Base-by-base conservation (phyloP, 2,888 invertebrate genomes). In the Tenthredo livida region DNA sequence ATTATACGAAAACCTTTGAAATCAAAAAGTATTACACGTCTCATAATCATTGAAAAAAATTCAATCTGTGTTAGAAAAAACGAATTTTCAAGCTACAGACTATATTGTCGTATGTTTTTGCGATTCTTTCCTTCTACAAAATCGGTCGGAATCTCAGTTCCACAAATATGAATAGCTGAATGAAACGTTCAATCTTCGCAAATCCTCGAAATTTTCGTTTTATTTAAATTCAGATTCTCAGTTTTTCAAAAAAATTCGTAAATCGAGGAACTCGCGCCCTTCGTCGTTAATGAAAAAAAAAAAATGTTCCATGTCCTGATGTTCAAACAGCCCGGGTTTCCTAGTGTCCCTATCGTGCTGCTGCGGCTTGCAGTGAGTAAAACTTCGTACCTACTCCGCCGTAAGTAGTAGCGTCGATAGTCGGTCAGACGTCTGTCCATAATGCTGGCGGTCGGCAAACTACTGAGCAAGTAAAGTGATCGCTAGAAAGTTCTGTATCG, bases 261-360 rank as follows among this genome's bases (percentile, higher is more conserved):
- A 17, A 50, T 50, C 17, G 7, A 1, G n/a, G n/a, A 54, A n/a
- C 7, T 54, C n/a, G n/a, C 1, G 6, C n/a, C n/a, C 5, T 6
- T 7, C 54, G 17, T n/a, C n/a, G 7, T 54, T 70, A 95, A 96
- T 86, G 1, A 29, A 29, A 65, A 6, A 29, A 29, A 65, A 65
- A 12, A 29, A 67, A 61, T 61, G 61, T 10, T 61, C 10, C 10
- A 25, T 67, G 3, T 33, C 10, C 3, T 61, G 61, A 25, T 61
- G 15, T 67, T 67, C 15, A 12, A 73, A 73, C 10, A 43, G 25
- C 43, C 29, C 54, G 25, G 3, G 29, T 33, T n/a, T 5, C 33
- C 77, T 9, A 29, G 54, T 9, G 17, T 29, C 54, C 10, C 33
- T 33, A 29, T 25, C 33, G 77, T 77, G 77, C 47, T 50, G 77